These are phyloP conservation scores for Incurvaria masculella DNA, from an alignment of 2,888 invertebrate genomes.

Conservation along the genomic window DNA sequence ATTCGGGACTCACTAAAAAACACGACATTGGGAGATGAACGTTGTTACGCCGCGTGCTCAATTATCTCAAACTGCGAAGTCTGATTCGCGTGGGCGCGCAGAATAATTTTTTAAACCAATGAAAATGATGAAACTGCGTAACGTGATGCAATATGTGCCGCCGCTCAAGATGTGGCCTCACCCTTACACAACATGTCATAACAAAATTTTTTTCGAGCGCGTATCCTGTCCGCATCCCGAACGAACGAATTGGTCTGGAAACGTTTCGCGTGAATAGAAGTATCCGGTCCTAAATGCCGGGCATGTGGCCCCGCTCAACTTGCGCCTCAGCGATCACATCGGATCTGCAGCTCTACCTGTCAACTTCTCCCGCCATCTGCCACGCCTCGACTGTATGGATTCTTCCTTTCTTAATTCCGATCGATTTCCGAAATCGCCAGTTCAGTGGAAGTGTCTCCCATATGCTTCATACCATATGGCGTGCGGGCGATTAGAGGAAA, in stretches of 20 bases:
- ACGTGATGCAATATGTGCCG: too few species aligned
- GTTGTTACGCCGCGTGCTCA: too few species aligned
- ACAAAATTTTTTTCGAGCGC: too few species aligned
- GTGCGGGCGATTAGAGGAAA: slow-evolving; percentile 7
- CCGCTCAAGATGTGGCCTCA: not conserved
- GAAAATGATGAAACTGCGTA: too few species aligned
- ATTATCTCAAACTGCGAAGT: too few species aligned
- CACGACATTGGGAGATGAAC: not conserved
- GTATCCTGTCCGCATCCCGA: slow-evolving; percentile 14
- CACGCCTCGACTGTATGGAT: slow-evolving; percentile 5
- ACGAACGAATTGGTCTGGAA: slow-evolving; percentile 49
- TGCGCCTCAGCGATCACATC: slow-evolving; percentile 14
- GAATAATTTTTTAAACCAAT: too few species aligned
- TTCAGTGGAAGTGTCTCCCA: slow-evolving; percentile 24
- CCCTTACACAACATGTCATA: too few species aligned
- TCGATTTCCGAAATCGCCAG: slow-evolving; percentile 18
- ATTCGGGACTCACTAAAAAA: not conserved
- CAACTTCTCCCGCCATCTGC: slow-evolving; percentile 13
- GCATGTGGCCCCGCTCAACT: slow-evolving; percentile 29
- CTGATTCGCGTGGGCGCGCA: too few species aligned
- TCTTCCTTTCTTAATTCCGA: slow-evolving; percentile 25
- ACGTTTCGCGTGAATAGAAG: slow-evolving; percentile 49
- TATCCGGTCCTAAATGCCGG: slow-evolving; percentile 32
- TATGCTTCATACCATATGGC: slow-evolving; percentile 30
- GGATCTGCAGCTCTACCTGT: slow-evolving; percentile 19